Evolutionary conservation across 2,888 invertebrate genomes (phyloP), one percentile per base, ranked within the genome.

Genomic region (Oscheius sp.): DNA sequence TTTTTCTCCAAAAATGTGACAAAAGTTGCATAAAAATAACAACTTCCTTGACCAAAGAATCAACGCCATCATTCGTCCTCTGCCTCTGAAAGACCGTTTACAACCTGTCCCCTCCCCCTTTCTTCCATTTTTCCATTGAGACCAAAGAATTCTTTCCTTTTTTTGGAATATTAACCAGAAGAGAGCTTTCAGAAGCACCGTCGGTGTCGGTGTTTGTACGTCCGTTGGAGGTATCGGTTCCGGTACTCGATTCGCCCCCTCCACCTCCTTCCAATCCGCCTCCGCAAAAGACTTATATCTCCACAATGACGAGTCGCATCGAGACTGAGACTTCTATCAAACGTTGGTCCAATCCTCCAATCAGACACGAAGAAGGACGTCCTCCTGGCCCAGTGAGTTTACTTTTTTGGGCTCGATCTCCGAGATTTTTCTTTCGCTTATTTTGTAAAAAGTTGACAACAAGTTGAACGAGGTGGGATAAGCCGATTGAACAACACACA

Each of bases 381-480:
- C 77, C 77, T 8, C 81, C 80, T 2, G 72, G 80, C 55, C 81
- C 81, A 58, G 81, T 81, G 23, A 75, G 79, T 77, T 37, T 33
- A 31, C 20, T 20, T 10, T 5, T 12, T 34, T 34, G 37, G 6
- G 8, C 6, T 12, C 37, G 37, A 12, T 10, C 37, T 34, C 37
- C 37, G 6, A 6, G 37, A 10, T 34, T 12, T 12, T 34, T n/a
- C n/a, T n/a, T n/a, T n/a, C n/a, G n/a, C n/a, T n/a, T n/a, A n/a
- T n/a, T n/a, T n/a, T n/a, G n/a, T n/a, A n/a, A n/a, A n/a, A n/a
- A n/a, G n/a, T n/a, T n/a, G n/a, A n/a, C n/a, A n/a, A n/a, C n/a
- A n/a, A n/a, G n/a, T n/a, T n/a, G n/a, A n/a, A n/a, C n/a, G n/a
- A n/a, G n/a, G n/a, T n/a, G n/a, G n/a, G n/a, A n/a, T n/a, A n/a